phyloP scores from a whole-genome alignment of 35 echinoderm and acorn worm species.

The Patiria miniata region DNA sequence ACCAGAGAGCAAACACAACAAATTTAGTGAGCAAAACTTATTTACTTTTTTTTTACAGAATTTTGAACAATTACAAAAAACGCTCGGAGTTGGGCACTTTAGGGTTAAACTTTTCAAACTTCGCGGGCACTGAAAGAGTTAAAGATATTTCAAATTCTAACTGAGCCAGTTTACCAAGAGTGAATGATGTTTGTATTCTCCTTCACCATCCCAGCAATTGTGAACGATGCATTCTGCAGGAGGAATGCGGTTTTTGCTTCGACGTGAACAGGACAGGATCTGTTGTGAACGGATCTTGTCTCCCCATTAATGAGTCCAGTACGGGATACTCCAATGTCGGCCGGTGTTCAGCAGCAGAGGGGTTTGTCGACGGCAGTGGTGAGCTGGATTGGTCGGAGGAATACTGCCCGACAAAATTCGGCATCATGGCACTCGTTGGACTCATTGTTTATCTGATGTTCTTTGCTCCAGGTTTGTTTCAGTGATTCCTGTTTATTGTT shows the following conservation, averaged over 20 bases:
- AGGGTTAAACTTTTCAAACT: too few relatives aligned
- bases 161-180: too few relatives aligned
- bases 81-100: too few relatives aligned
- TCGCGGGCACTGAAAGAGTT: too few relatives aligned
- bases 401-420: constrained; percentile 75
- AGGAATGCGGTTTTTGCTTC: constrained; percentile 93
- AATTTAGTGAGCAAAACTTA: too few relatives aligned
- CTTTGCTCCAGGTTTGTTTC: constrained; percentile 86
- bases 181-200: too few relatives aligned
- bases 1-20: too few relatives aligned
- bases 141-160: too few relatives aligned
- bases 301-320: constrained; percentile 7
- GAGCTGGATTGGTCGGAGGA: constrained; percentile 66
- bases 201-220: constrained; percentile 52
- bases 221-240: constrained; percentile 69
- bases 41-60: too few relatives aligned
- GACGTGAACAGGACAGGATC: constrained; percentile 17
- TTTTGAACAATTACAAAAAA: too few relatives aligned
- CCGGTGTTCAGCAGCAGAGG: constrained; percentile 40
- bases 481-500: not conserved
- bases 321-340: constrained; percentile 49
- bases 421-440: constrained; percentile 72
- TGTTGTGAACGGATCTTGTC: constrained; percentile 63
- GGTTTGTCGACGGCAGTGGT: not conserved
- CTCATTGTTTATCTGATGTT: constrained; percentile 83